A percentile compares a stretch with the other conserved stretches of the same genome.
Evolutionary conservation across 2,888 invertebrate species (phyloP).

Genomic region (Athrips mouffetella): DNA sequence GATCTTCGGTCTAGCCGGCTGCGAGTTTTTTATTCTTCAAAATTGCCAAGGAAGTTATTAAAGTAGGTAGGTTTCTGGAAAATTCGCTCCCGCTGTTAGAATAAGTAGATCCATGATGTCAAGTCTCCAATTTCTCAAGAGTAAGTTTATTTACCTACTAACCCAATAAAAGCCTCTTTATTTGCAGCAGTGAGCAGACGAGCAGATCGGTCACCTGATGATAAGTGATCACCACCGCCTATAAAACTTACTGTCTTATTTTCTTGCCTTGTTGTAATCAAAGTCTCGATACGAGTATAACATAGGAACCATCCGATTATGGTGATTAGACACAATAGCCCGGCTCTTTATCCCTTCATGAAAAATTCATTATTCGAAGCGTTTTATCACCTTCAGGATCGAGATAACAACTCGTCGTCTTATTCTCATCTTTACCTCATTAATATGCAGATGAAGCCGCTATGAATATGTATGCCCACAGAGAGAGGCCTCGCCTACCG

Average conservation of each 20-base stretch:
- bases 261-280: not conserved
- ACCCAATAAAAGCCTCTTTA: no score
- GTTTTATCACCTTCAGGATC: constrained; percentile 13
- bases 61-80: constrained; percentile 23
- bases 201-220: no score
- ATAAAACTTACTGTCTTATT: no score
- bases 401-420: constrained; percentile 36
- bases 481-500: constrained; percentile 59
- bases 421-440: constrained; percentile 46
- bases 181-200: no score
- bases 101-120: not conserved
- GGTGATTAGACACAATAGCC: not conserved
- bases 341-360: not conserved
- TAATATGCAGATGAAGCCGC: constrained; percentile 59
- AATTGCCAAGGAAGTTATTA: constrained; percentile 49
- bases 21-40: constrained; percentile 24
- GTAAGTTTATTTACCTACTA: no score
- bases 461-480: constrained; percentile 58
- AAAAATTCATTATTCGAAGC: constrained; percentile 9
- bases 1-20: constrained; percentile 54
- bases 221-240: no score
- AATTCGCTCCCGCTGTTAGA: not conserved
- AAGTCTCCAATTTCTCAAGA: no score
- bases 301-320: no score
- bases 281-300: no score